These are phyloP conservation scores for Pristis pectinata DNA, from an alignment of 2,797 vertebrate species.

Conservation along the genomic window DNA sequence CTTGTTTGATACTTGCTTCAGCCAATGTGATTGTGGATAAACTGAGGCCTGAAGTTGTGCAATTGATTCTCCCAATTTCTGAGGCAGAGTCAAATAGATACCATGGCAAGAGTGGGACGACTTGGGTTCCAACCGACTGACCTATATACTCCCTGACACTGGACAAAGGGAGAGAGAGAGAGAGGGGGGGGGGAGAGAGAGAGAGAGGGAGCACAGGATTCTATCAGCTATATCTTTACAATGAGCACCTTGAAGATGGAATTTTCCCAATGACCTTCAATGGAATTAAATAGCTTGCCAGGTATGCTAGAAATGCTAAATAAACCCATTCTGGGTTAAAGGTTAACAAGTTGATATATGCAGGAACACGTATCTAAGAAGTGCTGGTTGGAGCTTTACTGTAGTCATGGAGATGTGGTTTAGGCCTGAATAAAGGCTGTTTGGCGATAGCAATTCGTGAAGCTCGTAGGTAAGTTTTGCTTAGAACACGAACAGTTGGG, in stretches of 20 bases:
- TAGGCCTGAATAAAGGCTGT: not conserved
- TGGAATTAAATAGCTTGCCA: not conserved
- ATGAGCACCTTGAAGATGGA: not conserved
- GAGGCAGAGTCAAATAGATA: not conserved
- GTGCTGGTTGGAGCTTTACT: not conserved
- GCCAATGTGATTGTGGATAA: not conserved
- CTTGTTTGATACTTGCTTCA: not conserved
- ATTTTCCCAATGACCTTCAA: not conserved
- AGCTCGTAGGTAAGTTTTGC: not conserved
- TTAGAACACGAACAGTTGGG: not conserved
- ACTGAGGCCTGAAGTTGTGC: not conserved
- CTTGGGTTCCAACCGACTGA: not conserved
- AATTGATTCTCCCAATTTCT: not conserved
- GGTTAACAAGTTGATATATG: slow-evolving; percentile 15
- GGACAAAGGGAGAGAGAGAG: not conserved
- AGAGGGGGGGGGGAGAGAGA: not conserved
- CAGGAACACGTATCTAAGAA: too few species aligned
- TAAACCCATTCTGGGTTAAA: not conserved
- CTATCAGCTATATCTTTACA: not conserved
- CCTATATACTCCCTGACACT: not conserved
- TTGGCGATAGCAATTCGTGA: not conserved
- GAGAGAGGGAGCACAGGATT: not conserved
- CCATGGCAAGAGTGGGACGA: not conserved
- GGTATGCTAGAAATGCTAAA: not conserved
- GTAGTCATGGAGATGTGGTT: not conserved